A percentile compares a stretch with the other conserved stretches of the same genome.
phyloP scores from a whole-genome alignment of 1,140 invertebrate genomes.

The Zaprionus lachaisei region DNA sequence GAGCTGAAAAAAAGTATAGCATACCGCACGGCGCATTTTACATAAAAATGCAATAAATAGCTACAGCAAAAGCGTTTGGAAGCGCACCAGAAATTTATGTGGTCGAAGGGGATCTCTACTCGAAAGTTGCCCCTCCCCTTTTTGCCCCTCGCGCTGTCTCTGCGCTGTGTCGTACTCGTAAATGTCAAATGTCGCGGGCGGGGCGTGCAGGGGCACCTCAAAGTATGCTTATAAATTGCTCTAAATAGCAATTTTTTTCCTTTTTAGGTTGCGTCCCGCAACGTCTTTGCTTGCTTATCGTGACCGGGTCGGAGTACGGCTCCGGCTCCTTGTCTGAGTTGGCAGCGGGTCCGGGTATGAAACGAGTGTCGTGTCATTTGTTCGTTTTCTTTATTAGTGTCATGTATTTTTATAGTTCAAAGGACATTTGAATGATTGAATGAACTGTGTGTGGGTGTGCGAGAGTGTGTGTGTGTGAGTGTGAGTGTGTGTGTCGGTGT shows the following conservation, averaged over 20 bases:
- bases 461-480: conserved; percentile 12
- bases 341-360: conserved; percentile 6
- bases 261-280: conserved; percentile 28
- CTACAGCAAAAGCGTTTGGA: conserved; percentile 52
- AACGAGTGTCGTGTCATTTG: conserved; percentile 79
- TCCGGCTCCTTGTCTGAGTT: background rate
- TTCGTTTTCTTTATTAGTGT: conserved; percentile 84
- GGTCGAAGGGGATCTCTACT: conserved; percentile 50
- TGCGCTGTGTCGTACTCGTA: conserved; percentile 59
- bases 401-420: conserved; percentile 85
- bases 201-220: conserved; percentile 54
- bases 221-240: conserved; percentile 82
- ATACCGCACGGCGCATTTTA: conserved; percentile 70
- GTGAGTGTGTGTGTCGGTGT: conserved; percentile 10
- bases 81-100: conserved; percentile 68
- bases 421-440: conserved; percentile 85
- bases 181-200: conserved; percentile 74
- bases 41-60: conserved; percentile 84
- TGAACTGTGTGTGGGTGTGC: conserved; percentile 64
- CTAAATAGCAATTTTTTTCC: conserved; percentile 75
- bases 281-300: conserved; percentile 49
- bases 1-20: conserved; percentile 39
- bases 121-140: conserved; percentile 5
- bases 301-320: conserved; percentile 30
- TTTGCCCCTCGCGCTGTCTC: conserved; percentile 6